phyloP scores from a whole-genome alignment of 2,888 invertebrate species.

The Panopea generosa region DNA sequence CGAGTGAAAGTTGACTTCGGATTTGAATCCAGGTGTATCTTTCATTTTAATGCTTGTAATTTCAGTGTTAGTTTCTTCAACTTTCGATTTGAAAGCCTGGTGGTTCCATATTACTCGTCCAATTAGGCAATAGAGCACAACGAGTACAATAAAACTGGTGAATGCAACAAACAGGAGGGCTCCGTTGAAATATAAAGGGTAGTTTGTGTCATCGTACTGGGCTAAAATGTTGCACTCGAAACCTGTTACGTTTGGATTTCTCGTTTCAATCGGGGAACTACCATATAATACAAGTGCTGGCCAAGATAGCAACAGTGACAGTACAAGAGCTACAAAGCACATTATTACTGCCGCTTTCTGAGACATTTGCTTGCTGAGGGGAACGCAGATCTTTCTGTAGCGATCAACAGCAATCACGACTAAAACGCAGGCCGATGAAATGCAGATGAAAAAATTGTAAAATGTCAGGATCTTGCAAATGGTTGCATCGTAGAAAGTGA shows the following conservation, averaged over 20 bases:
- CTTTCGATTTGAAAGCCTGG: constrained; percentile 24
- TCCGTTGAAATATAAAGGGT: constrained; percentile 51
- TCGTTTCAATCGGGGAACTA: constrained; percentile 37
- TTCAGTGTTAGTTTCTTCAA: constrained; percentile 36
- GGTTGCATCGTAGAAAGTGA: constrained; percentile 48
- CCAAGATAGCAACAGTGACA: constrained; percentile 58
- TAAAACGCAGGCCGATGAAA: constrained; percentile 56
- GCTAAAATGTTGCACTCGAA: constrained; percentile 52
- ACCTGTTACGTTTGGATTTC: constrained; percentile 40
- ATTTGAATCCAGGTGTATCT: constrained; percentile 15
- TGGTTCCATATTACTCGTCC: constrained; percentile 60
- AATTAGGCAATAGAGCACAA: constrained; percentile 59
- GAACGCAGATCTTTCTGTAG: constrained; percentile 63
- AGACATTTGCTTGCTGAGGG: constrained; percentile 53
- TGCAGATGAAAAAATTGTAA: constrained; percentile 60
- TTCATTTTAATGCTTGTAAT: constrained; percentile 37
- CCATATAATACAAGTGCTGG: constrained; percentile 63
- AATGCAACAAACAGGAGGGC: constrained; percentile 52
- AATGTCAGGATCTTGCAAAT: constrained; percentile 64
- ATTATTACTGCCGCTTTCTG: constrained; percentile 42
- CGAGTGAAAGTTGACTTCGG: constrained; percentile 43
- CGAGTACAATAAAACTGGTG: constrained; percentile 50
- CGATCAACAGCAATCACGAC: constrained; percentile 65
- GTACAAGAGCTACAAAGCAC: constrained; percentile 45
- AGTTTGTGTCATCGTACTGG: constrained; percentile 43